Base-by-base conservation (phyloP, 2,113 vertebrate genomes). In the Oenanthe oenanthe region DNA sequence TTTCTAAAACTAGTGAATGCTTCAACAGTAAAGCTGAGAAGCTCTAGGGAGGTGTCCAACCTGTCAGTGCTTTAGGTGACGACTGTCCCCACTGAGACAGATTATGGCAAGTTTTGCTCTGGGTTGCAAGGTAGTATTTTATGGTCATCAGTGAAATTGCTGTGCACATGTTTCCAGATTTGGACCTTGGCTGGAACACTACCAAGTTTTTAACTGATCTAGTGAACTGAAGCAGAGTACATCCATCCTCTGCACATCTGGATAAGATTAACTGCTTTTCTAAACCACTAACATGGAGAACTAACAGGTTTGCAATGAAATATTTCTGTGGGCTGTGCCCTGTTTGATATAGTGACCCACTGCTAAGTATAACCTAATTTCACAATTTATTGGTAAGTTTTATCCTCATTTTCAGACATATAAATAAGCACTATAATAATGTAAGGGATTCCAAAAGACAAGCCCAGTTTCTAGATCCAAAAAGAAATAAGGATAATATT, bases 51-150 rank as follows among this genome's bases (percentile, higher is more conserved):
- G 14, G 2, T 58, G 26, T 16, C 32, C 26, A 66, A 74, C 8
- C 31, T 65, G 13, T 47, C 71, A 72, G n/a, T 15, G 20, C 12
- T 83, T 65, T 51, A 53, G 54, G 45, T 3, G 2, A 83, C 73
- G 50, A 29, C 29, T 2, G 0, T 50, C 17, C 13, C 2, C 7
- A 31, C n/a, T n/a, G 40, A 65, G 13, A 17, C 8, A 54, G 2
- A 34, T 83, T 51, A 78, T 7, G 7, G 2, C 8, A 65, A 57
- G 19, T 20, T 38, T 53, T 83, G 5, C 54, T 6, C 13, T 73
- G 9, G 5, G 12, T 54, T 89, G 17, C 60, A 86, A 86, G 10
- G 42, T 43, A 20, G 16, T 25, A 43, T 53, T n/a, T 65, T 17
- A 17, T 14, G 17, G 7, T 74, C 47, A 67, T 83, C 29, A 51